Evolutionary conservation across 1,140 invertebrate species (phyloP), one percentile per base, ranked within the genome.

Genomic region (Hylyphantes graminicola): DNA sequence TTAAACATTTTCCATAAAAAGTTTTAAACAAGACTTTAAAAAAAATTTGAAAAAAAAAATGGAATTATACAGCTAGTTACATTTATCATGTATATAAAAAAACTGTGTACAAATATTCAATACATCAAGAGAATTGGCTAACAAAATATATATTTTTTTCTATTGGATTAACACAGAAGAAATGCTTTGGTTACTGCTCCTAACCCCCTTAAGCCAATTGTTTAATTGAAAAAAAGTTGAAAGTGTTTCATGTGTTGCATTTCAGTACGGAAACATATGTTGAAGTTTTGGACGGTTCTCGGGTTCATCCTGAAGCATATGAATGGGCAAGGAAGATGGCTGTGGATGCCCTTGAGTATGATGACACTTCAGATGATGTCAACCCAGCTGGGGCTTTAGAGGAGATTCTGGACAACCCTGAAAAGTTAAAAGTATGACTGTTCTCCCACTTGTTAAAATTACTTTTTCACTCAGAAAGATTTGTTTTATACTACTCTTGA

Each of bases 291-390:
- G 98, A 99, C 89, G 97, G 97, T 0, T 98, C 98, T 0, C 92
- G 98, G 86, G 97, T 99, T 0, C 98, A 99, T 91, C 98, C 98
- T 0, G 98, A 99, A 90, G 97, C 97, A 0, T 99, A 99, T 88
- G 98, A 99, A 89, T 99, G 98, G 98, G 98, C 98, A 0, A 91
- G 97, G 21, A 99, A 99, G 91, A 99, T 99, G 98, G 98, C 98
- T 6, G 97, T 99, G 0, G 98, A 99, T 91, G 98, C 98, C 9
- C 90, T 99, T 12, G 98, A 99, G 87, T 98, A 99, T 87, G 98
- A 99, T 87, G 97, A 98, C 87, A 96, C 97, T 88, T 96, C 97
- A 86, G 91, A 91, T 54, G 92, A 93, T 86, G 91, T 90, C n/a
- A 98, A 99, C 92, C 97, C 98, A 0, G 96, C 97, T 0, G 96